These are phyloP conservation scores for Chymomyza fuscimana DNA, from an alignment of 2,888 invertebrate genomes.

Conservation along the genomic window DNA sequence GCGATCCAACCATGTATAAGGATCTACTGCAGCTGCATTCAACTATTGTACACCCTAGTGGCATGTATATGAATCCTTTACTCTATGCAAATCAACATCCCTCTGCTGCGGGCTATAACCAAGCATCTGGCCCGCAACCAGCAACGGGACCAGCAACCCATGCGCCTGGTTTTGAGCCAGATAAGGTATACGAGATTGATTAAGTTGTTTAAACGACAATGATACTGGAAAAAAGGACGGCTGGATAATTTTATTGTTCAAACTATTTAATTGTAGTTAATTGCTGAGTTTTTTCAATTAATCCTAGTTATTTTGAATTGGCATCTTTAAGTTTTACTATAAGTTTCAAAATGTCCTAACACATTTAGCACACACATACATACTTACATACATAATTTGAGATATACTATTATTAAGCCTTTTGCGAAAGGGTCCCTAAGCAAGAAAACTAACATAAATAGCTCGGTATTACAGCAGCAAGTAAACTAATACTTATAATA, in stretches of 20 bases:
- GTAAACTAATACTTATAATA: slow-evolving; percentile 50
- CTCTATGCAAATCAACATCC: slow-evolving; percentile 77
- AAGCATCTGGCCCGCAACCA: slow-evolving; percentile 43
- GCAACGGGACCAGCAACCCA: slow-evolving; percentile 24
- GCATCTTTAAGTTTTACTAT: slow-evolving; percentile 39
- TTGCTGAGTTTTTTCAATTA: slow-evolving; percentile 32
- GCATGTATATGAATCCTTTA: slow-evolving; percentile 78
- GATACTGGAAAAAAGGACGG: not conserved
- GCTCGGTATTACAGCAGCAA: slow-evolving; percentile 33
- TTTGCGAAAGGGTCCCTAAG: not conserved
- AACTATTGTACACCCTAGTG: slow-evolving; percentile 76
- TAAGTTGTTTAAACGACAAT: slow-evolving; percentile 36
- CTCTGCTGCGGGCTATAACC: slow-evolving; percentile 72
- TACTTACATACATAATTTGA: not conserved
- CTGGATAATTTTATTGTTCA: slow-evolving; percentile 5
- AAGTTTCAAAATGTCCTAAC: slow-evolving; percentile 62
- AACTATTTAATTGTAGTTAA: slow-evolving; percentile 1
- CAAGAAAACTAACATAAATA: slow-evolving; percentile 28
- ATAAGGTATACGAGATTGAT: slow-evolving; percentile 77
- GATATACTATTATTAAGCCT: not conserved
- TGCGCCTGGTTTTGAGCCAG: slow-evolving; percentile 67
- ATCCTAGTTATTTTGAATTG: not conserved
- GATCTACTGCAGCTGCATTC: slow-evolving; percentile 75
- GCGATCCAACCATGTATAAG: slow-evolving; percentile 79
- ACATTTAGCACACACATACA: slow-evolving; percentile 42